These are phyloP conservation scores for Catagonus wagneri DNA, from an alignment of 2,113 vertebrate species.

Conservation along the genomic window DNA sequence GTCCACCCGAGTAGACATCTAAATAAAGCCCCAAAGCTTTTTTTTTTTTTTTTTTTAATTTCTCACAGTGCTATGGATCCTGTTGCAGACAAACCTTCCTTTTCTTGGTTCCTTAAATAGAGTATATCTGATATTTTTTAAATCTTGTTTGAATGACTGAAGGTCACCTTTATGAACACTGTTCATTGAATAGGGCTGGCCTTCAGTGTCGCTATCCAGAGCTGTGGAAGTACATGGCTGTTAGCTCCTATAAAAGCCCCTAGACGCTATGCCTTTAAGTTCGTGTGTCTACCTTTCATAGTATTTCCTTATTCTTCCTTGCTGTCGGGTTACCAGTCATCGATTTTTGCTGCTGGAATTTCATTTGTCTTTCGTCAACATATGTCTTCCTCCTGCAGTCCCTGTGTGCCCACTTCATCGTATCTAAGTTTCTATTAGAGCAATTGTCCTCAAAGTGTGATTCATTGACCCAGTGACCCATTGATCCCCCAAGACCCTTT, in stretches of 20 bases:
- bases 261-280: slow-evolving; percentile 4
- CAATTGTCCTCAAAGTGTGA: neutral
- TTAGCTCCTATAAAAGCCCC: slow-evolving; percentile 29
- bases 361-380: slow-evolving; percentile 40
- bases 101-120: slow-evolving; percentile 1
- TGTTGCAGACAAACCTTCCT: neutral
- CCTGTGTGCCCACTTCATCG: neutral
- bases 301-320: slow-evolving; percentile 14
- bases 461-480: neutral
- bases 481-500: neutral
- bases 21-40: slow-evolving; percentile 34
- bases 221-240: neutral
- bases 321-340: slow-evolving; percentile 3
- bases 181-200: neutral
- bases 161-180: slow-evolving; percentile 37
- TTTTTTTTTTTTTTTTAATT: slow-evolving; percentile 33
- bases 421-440: neutral
- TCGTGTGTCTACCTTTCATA: slow-evolving; percentile 23
- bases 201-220: neutral
- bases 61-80: neutral
- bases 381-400: neutral
- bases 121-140: neutral
- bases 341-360: slow-evolving; percentile 44
- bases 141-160: slow-evolving; percentile 51
- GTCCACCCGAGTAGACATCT: neutral